phyloP scores from a whole-genome alignment of 2,797 vertebrate genomes.

The Poecilia velifera region DNA sequence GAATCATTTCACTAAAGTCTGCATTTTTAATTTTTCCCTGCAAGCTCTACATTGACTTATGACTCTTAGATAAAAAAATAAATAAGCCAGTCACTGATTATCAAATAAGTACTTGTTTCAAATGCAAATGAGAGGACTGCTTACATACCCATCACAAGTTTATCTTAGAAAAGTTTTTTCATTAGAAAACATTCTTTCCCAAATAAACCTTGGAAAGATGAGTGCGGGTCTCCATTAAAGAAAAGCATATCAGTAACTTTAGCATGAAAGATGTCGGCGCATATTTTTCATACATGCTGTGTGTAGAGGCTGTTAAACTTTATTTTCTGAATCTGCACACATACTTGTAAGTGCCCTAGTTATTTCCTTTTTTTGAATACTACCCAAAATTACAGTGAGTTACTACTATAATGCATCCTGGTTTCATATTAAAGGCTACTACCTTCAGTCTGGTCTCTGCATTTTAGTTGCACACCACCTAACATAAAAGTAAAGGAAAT shows the following conservation, averaged over 20 bases:
- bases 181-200: background rate
- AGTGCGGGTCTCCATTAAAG: background rate
- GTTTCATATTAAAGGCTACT: constrained; percentile 16
- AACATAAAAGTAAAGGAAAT: constrained; percentile 54
- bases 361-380: background rate
- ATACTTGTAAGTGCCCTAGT: background rate
- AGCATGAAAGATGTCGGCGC: background rate
- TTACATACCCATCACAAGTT: background rate
- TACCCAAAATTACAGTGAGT: background rate
- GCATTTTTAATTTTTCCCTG: background rate
- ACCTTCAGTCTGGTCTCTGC: constrained; percentile 43
- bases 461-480: constrained; percentile 36
- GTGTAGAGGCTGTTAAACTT: background rate
- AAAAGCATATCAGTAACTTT: background rate
- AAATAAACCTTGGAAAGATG: background rate
- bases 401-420: background rate
- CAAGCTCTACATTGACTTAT: background rate
- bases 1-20: background rate
- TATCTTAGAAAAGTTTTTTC: background rate
- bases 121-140: background rate
- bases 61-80: background rate
- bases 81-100: background rate
- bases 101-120: background rate
- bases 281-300: background rate
- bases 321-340: background rate